Evolutionary conservation across 2,888 invertebrate species (phyloP), one percentile per base, ranked within the genome.

Genomic region (Eupithecia insigniata): DNA sequence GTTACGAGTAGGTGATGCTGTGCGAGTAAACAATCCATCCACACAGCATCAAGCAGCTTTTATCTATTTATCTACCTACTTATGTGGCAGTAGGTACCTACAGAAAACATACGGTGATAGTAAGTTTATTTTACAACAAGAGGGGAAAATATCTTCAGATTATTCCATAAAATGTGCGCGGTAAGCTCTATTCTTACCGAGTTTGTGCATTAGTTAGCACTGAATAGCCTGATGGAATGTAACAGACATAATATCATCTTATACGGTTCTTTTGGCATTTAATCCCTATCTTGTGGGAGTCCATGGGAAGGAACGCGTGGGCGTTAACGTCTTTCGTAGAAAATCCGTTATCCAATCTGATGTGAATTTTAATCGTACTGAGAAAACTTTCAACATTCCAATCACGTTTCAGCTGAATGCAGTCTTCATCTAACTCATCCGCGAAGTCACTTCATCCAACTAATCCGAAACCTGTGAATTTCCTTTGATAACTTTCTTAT

Each of bases 281-380:
- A 83, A 84, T 85, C 82, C 82, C 71, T 79, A 81, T 80, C 80
- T 77, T 80, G 85, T 86, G 85, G 85, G 85, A 81, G 85, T 83
- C 82, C 75, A 79, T 69, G 71, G 76, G 67, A 76, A 58, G 67
- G 80, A 80, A 77, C 78, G 82, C 72, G 88, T 88, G 82, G 88
- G 88, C 77, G 85, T 81, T 78, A 83, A 85, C 2, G 46, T 55
- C 22, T 84, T 83, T 84, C 82, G 80, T 81, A 80, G 77, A 73
- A 72, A 71, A 81, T 82, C 79, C 80, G 81, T 75, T 82, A 83
- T 81, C 72, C 71, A 70, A 81, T 82, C 77, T 78, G 76, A 80
- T 79, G 77, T 80, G 80, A 77, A 80, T 82, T 80, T 81, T 75
- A 77, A 82, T 83, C 76, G 26, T 28, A 55, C 64, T 67, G 30